Conservation (phyloP, 2,113 vertebrate genomes). For the Anolis sagrei region DNA sequence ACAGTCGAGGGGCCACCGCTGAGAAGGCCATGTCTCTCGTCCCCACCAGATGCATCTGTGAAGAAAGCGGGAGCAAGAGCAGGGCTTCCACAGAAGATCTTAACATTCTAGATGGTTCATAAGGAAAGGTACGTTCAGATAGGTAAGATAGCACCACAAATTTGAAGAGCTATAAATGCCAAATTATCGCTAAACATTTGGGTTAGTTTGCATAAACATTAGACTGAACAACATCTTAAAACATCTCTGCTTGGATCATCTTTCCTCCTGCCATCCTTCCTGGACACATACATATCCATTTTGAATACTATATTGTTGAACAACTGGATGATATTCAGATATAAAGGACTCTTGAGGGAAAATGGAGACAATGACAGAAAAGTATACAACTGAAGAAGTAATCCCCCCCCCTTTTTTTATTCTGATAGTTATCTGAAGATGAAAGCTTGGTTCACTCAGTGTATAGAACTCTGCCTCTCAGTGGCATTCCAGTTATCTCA, state of each 20-base stretch:
- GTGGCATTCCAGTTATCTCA: slow-evolving; percentile 21
- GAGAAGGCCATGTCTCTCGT: too few relatives aligned
- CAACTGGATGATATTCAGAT: background rate
- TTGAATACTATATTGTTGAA: background rate
- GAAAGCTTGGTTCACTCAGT: background rate
- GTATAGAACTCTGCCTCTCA: background rate
- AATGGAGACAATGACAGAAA: background rate
- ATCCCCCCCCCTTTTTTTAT: background rate
- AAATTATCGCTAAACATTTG: background rate
- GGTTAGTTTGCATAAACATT: background rate
- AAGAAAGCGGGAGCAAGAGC: too few relatives aligned
- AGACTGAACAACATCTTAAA: background rate
- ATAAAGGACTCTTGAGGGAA: slow-evolving; percentile 6
- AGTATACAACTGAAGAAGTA: slow-evolving; percentile 4
- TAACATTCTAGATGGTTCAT: too few relatives aligned
- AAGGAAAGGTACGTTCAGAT: too few relatives aligned
- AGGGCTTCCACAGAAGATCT: too few relatives aligned
- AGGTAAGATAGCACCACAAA: background rate
- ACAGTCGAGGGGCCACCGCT: too few relatives aligned
- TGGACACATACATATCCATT: fast-evolving
- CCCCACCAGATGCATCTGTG: too few relatives aligned
- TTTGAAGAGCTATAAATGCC: background rate
- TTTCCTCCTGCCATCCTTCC: background rate
- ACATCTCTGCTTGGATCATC: background rate
- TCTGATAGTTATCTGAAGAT: background rate